Conservation (phyloP, 2,888 invertebrate genomes). For the Polymixis lichenea region DNA sequence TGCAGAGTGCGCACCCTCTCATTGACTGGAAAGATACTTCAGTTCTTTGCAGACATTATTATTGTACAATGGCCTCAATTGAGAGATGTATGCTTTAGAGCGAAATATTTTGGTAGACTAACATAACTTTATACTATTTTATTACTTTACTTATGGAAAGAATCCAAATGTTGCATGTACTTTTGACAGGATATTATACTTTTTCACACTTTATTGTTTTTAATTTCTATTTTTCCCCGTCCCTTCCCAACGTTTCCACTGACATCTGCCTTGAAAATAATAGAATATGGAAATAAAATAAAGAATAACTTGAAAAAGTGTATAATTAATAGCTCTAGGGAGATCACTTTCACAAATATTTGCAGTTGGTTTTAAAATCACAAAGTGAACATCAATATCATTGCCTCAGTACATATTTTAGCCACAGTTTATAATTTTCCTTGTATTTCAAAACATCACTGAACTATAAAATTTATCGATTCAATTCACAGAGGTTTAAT, state of each 20-base stretch:
- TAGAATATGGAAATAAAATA: slow-evolving; percentile 63
- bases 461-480: background rate
- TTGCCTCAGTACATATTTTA: slow-evolving; percentile 29
- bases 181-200: slow-evolving; percentile 1
- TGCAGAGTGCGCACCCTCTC: slow-evolving; percentile 98
- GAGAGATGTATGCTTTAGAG: slow-evolving; percentile 91
- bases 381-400: slow-evolving; percentile 32
- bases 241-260: too few relatives aligned
- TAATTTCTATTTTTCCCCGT: background rate
- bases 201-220: background rate
- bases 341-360: slow-evolving; percentile 75
- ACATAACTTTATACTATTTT: slow-evolving; percentile 80
- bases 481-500: slow-evolving; percentile 21
- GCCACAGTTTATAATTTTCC: slow-evolving; percentile 17
- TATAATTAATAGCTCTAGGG: slow-evolving; percentile 77
- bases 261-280: background rate
- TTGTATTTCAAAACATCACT: slow-evolving; percentile 19
- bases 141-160: background rate
- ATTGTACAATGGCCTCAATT: slow-evolving; percentile 98
- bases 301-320: slow-evolving; percentile 72
- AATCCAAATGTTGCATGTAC: background rate
- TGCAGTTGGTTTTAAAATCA: slow-evolving; percentile 60
- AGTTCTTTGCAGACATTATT: slow-evolving; percentile 95
- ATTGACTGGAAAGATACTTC: slow-evolving; percentile 96
- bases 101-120: slow-evolving; percentile 94